A percentile compares a stretch with the other conserved stretches of the same genome.
phyloP scores from a whole-genome alignment of 2,888 invertebrate genomes.

The Desoria tigrina region DNA sequence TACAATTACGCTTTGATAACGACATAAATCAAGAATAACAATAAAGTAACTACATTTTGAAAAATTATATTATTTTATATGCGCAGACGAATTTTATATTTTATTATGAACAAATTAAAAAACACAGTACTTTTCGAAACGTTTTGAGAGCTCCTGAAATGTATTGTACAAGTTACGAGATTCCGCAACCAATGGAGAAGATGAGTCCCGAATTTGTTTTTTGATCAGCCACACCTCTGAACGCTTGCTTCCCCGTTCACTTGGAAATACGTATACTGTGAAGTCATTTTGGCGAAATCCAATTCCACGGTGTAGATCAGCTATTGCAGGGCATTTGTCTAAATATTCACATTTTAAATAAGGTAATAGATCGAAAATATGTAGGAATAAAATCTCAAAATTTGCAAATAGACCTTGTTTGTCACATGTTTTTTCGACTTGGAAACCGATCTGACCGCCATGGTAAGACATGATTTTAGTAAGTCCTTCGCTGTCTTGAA shows the following conservation, averaged over 20 bases:
- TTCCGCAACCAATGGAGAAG: conserved; percentile 37
- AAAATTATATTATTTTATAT: neutral
- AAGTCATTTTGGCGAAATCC: conserved; percentile 29
- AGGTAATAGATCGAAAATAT: too few species aligned
- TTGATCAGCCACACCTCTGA: conserved; percentile 24
- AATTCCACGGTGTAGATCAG: conserved; percentile 21
- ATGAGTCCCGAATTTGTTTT: conserved; percentile 23
- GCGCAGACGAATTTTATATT: too few species aligned
- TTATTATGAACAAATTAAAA: too few species aligned
- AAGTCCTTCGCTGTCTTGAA: conserved; percentile 2
- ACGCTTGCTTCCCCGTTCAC: neutral
- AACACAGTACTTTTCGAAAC: conserved; percentile 29
- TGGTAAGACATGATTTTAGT: conserved; percentile 34
- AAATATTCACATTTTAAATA: conserved; percentile 4
- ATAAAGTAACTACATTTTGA: neutral
- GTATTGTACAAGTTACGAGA: conserved; percentile 29
- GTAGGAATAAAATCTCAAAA: too few species aligned
- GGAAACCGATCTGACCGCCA: conserved; percentile 21
- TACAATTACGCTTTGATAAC: conserved; percentile 1
- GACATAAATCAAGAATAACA: neutral
- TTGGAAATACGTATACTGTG: conserved; percentile 32
- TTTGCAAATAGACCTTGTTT: conserved; percentile 28
- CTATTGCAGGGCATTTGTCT: neutral
- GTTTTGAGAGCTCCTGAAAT: conserved; percentile 30
- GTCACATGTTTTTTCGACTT: conserved; percentile 27